Percentiles rank a stretch among this genome's conserved stretches.
Conservation (phyloP, 2,888 invertebrate species). For the Taenaris catops region DNA sequence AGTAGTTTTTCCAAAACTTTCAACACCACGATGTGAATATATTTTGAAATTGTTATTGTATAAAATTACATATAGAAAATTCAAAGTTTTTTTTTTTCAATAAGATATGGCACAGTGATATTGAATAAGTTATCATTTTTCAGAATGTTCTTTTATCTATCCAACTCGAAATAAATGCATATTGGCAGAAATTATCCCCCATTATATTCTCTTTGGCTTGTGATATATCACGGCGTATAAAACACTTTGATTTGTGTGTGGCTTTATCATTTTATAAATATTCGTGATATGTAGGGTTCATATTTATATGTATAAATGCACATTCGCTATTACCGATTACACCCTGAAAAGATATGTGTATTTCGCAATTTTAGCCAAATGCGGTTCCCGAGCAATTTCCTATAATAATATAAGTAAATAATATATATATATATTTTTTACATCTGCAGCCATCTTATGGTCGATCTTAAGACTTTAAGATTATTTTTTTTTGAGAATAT, state of each 20-base stretch:
- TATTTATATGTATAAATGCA: conserved; percentile 31
- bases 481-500: conserved; percentile 65
- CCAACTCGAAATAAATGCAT: conserved; percentile 59
- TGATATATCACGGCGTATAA: conserved; percentile 73
- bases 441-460: conserved; percentile 78
- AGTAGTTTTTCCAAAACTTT: background rate
- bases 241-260: conserved; percentile 54
- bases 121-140: conserved; percentile 28
- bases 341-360: conserved; percentile 71
- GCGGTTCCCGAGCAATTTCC: conserved; percentile 66
- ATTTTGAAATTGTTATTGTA: conserved; percentile 8
- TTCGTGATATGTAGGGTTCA: conserved; percentile 64
- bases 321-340: conserved; percentile 35
- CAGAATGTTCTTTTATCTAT: conserved; percentile 36
- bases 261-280: conserved; percentile 39
- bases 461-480: conserved; percentile 57
- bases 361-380: conserved; percentile 42
- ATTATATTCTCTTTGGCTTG: conserved; percentile 70
- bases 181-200: conserved; percentile 45
- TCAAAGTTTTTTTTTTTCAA: too few species aligned
- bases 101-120: conserved; percentile 50
- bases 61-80: conserved; percentile 11
- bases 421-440: conserved; percentile 63
- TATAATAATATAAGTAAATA: conserved; percentile 74
- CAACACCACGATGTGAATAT: conserved; percentile 10